Evolutionary conservation across 2,888 invertebrate species (phyloP).

Genomic region (Dynastes hyllus): DNA sequence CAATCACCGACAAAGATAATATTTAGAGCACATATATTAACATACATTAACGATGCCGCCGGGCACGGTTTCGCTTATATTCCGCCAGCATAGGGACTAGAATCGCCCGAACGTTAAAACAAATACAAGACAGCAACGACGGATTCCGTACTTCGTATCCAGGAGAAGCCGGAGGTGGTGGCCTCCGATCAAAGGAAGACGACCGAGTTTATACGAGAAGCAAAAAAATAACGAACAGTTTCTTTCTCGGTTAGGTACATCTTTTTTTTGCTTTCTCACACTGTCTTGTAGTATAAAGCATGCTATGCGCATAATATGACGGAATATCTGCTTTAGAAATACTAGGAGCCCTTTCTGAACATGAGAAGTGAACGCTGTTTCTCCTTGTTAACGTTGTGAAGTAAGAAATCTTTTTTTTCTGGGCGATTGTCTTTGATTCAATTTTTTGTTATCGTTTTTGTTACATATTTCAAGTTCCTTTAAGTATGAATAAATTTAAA

Average conservation of each 20-base stretch:
- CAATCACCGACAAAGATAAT: conserved; percentile 69
- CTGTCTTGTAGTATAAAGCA: background rate
- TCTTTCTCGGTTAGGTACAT: conserved; percentile 15
- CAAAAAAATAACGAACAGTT: background rate
- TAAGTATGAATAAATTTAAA: no score
- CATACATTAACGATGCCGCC: conserved; percentile 66
- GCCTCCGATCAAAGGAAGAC: conserved; percentile 19
- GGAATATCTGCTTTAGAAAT: background rate
- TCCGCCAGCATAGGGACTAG: conserved; percentile 59
- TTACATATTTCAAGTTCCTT: no score
- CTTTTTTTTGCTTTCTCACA: conserved; percentile 14
- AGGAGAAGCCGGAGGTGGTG: conserved; percentile 17
- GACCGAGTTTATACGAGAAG: conserved; percentile 5
- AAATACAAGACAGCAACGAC: conserved; percentile 54
- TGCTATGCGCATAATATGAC: background rate
- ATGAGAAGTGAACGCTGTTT: no score
- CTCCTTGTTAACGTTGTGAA: no score
- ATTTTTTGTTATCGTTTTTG: no score
- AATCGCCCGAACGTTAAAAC: conserved; percentile 60
- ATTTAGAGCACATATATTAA: conserved; percentile 70
- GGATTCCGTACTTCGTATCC: conserved; percentile 15
- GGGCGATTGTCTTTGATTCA: no score
- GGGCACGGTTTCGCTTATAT: conserved; percentile 46
- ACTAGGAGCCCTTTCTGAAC: background rate
- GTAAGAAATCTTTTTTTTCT: no score